Conservation (phyloP, 2,888 invertebrate genomes). For the Cacoxenus indagator region DNA sequence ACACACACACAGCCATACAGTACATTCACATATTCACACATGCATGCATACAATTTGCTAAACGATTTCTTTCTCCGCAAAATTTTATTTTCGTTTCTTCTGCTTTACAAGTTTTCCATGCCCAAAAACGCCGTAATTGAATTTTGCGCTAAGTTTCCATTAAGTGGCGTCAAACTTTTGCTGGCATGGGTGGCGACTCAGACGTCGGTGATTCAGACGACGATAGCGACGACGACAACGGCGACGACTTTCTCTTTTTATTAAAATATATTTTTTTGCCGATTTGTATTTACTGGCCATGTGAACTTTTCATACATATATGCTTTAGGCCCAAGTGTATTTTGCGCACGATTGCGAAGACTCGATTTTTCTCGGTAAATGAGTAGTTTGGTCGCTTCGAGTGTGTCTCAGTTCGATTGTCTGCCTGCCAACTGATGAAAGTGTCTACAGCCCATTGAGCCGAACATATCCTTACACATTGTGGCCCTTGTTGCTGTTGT, state of each 20-base stretch:
- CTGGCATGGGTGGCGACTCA: slow-evolving; percentile 22
- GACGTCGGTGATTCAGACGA: too few relatives aligned
- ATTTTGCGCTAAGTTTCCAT: slow-evolving; percentile 63
- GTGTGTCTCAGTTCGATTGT: background rate
- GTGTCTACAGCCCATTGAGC: background rate
- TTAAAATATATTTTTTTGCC: background rate
- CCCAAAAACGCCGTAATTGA: slow-evolving; percentile 52
- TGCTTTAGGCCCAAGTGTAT: background rate
- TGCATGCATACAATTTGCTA: slow-evolving; percentile 39
- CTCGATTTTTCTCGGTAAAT: background rate
- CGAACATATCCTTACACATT: background rate
- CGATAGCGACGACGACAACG: background rate
- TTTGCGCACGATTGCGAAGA: background rate
- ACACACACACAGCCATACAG: background rate
- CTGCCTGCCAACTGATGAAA: background rate
- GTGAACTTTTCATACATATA: slow-evolving; percentile 61
- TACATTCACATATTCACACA: background rate
- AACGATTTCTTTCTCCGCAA: slow-evolving; percentile 58
- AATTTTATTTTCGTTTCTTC: slow-evolving; percentile 43
- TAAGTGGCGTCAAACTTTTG: slow-evolving; percentile 61
- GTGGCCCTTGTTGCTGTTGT: slow-evolving; percentile 32
- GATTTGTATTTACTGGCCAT: slow-evolving; percentile 30
- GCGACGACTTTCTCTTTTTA: slow-evolving; percentile 21
- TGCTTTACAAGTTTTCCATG: slow-evolving; percentile 46
- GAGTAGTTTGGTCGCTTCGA: background rate